Conservation (phyloP, 23 tunicate species). For the Oikopleura dioica region DNA sequence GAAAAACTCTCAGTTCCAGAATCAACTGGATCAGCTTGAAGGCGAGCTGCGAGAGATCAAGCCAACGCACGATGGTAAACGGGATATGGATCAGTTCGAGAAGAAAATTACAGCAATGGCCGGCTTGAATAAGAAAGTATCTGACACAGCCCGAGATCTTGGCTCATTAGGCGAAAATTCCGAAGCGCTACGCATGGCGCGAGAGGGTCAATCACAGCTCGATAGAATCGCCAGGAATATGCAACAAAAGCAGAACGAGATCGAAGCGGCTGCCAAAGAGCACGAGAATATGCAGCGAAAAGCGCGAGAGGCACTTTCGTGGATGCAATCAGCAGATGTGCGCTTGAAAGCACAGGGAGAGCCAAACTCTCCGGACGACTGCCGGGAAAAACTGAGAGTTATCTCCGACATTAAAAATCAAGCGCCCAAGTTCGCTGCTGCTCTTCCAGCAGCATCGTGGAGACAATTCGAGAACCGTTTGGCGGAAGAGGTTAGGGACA, state of each 20-base stretch:
- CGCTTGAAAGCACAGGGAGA: background rate
- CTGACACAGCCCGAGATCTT: background rate
- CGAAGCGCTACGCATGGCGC: background rate
- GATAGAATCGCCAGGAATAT: background rate
- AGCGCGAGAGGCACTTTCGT: background rate
- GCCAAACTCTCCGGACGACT: background rate
- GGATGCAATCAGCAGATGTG: conserved; percentile 8
- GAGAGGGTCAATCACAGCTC: background rate
- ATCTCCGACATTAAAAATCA: background rate
- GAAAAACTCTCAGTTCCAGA: background rate
- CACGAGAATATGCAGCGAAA: background rate
- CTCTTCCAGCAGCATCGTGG: background rate
- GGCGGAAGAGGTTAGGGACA: background rate
- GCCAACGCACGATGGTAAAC: background rate
- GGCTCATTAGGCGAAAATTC: background rate
- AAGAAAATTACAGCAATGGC: background rate
- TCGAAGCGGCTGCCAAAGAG: background rate
- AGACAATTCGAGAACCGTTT: background rate
- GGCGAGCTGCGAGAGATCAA: background rate
- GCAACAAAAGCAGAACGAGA: background rate
- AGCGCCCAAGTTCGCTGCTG: background rate
- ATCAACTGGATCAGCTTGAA: background rate
- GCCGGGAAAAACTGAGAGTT: background rate
- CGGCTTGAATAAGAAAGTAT: background rate
- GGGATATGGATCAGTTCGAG: background rate